Conservation (phyloP, 2,113 vertebrate genomes). For the Aptenodytes patagonicus region DNA sequence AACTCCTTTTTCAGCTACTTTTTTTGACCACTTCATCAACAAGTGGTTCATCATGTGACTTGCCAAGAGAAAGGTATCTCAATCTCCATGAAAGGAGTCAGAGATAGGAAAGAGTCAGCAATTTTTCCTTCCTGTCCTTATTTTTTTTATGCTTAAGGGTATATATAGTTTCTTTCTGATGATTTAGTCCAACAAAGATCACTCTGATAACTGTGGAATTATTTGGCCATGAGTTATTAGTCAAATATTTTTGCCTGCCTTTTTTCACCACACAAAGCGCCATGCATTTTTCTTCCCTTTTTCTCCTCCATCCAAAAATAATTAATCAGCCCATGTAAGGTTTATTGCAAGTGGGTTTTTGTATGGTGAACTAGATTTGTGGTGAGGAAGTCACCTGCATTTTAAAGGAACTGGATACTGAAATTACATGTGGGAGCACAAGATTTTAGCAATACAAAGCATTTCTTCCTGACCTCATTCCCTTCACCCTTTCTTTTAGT, state of each 20-base stretch:
- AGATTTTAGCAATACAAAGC: neutral
- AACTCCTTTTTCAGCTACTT: neutral
- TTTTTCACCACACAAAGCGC: neutral
- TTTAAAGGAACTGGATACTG: neutral
- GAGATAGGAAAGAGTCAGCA: neutral
- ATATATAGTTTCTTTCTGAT: neutral
- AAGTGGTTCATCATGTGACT: neutral
- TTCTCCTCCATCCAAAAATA: neutral
- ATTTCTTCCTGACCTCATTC: neutral
- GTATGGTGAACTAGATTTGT: neutral
- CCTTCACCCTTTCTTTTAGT: neutral
- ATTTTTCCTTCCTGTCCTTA: neutral
- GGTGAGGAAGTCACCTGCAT: neutral
- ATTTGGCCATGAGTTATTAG: neutral
- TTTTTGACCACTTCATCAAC: constrained; percentile 11
- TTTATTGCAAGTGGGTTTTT: neutral
- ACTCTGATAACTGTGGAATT: neutral
- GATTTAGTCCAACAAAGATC: neutral
- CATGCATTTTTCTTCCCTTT: neutral
- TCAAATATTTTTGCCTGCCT: neutral
- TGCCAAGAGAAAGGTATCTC: neutral
- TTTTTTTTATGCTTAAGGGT: neutral
- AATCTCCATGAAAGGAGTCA: neutral
- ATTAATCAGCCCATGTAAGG: neutral
- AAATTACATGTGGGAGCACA: neutral